Percentiles rank a stretch among this genome's conserved stretches.
Conservation (phyloP, 2,888 invertebrate genomes). For the Spialia ferax region DNA sequence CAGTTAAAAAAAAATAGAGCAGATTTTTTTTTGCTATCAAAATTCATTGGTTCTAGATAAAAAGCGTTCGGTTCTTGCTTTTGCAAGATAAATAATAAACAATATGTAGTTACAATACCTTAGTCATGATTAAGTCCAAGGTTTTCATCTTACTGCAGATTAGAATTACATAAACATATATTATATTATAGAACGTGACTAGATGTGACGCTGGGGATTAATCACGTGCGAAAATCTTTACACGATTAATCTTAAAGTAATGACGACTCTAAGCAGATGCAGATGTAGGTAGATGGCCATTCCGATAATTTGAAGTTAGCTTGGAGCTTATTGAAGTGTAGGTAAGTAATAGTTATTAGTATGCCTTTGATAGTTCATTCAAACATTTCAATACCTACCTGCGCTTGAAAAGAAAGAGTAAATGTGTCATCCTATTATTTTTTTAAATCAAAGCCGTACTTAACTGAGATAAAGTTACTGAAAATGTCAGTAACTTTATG, state of each 20-base stretch:
- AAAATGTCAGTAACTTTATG: too few species aligned
- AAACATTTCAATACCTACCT: too few species aligned
- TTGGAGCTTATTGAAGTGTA: background rate
- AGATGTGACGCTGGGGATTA: conserved; percentile 7
- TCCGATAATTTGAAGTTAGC: background rate
- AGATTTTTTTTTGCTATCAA: too few species aligned
- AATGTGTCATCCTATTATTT: too few species aligned
- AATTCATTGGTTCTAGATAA: background rate
- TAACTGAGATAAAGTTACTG: too few species aligned
- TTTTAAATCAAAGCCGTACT: too few species aligned
- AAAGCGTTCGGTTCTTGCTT: background rate
- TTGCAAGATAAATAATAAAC: conserved; percentile 6
- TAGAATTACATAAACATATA: conserved; percentile 16
- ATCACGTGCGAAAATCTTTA: conserved; percentile 15
- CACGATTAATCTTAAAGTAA: conserved; percentile 4
- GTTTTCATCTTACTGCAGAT: conserved; percentile 3
- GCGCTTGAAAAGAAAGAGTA: too few species aligned
- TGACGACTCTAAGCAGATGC: background rate
- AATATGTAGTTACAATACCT: conserved; percentile 4
- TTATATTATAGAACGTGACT: conserved; percentile 22
- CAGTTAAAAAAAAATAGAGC: too few species aligned
- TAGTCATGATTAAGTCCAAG: conserved; percentile 14
- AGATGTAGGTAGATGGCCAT: background rate
- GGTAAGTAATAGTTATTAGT: background rate
- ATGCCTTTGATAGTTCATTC: too few species aligned